Conservation (phyloP, 2,888 invertebrate species). For the Phengaris arion region DNA sequence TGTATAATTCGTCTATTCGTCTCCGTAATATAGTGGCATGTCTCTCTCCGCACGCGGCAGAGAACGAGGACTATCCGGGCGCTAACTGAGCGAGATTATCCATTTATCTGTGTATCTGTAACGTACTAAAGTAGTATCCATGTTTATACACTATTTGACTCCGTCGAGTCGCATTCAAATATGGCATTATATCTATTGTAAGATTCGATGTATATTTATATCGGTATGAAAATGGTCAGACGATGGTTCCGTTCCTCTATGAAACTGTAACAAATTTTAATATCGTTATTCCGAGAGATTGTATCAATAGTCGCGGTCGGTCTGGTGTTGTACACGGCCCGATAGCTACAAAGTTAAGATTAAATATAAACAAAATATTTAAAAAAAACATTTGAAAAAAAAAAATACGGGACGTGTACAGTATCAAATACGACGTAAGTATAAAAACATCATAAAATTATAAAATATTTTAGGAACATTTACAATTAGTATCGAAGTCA, state of each 20-base stretch:
- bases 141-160: slow-evolving; percentile 10
- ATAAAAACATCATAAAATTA: slow-evolving; percentile 51
- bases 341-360: slow-evolving; percentile 70
- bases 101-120: neutral
- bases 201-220: slow-evolving; percentile 9
- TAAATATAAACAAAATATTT: slow-evolving; percentile 54
- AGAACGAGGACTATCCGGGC: slow-evolving; percentile 37
- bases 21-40: slow-evolving; percentile 61
- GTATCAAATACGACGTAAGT: slow-evolving; percentile 69
- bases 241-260: slow-evolving; percentile 50
- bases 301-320: slow-evolving; percentile 68
- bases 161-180: slow-evolving; percentile 27
- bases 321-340: slow-evolving; percentile 77
- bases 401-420: slow-evolving; percentile 70
- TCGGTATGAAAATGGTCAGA: slow-evolving; percentile 21
- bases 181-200: slow-evolving; percentile 25
- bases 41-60: slow-evolving; percentile 50
- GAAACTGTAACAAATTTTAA: slow-evolving; percentile 63
- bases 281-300: slow-evolving; percentile 60
- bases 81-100: slow-evolving; percentile 29
- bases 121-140: slow-evolving; percentile 17
- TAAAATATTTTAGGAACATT: slow-evolving; percentile 73
- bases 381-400: slow-evolving; percentile 51
- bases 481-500: slow-evolving; percentile 69
- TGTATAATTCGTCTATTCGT: slow-evolving; percentile 63